These are phyloP conservation scores for Lota lota DNA, from an alignment of 2,113 vertebrate genomes.

Conservation along the genomic window DNA sequence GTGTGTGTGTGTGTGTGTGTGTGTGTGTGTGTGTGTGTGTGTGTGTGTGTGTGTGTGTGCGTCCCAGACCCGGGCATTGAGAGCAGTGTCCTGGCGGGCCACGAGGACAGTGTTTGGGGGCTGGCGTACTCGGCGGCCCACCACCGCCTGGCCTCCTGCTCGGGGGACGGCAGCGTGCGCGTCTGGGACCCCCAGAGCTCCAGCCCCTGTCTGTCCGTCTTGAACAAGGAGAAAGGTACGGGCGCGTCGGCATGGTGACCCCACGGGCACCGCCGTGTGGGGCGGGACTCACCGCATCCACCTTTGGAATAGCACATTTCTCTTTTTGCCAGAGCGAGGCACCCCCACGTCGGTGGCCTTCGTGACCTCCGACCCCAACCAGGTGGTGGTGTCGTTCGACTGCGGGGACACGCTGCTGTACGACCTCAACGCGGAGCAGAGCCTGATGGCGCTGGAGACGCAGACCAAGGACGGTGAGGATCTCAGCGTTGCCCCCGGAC, in stretches of 20 bases:
- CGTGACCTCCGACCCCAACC: constrained; percentile 76
- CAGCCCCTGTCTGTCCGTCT: constrained; percentile 76
- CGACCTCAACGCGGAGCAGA: constrained; percentile 80
- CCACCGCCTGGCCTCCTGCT: constrained; percentile 84
- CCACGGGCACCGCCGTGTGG: not conserved
- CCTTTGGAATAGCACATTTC: no score
- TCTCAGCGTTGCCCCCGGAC: no score
- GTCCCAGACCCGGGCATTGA: constrained; percentile 80
- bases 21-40: not conserved
- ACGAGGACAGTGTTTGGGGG: constrained; percentile 85
- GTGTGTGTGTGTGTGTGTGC: not conserved
- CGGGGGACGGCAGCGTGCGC: constrained; percentile 85
- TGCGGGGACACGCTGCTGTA: constrained; percentile 78
- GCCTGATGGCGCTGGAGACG: constrained; percentile 75
- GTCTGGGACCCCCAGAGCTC: constrained; percentile 82
- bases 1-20: no score
- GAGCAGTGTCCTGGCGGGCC: constrained; percentile 79
- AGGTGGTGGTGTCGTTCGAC: constrained; percentile 80
- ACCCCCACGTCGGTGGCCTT: constrained; percentile 87
- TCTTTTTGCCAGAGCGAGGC: constrained; percentile 74
- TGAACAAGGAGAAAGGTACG: constrained; percentile 80
- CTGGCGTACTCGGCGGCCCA: constrained; percentile 76
- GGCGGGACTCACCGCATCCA: not conserved
- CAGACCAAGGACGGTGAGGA: constrained; percentile 76
- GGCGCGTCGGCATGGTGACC: no score